phyloP scores from a whole-genome alignment of 2,797 vertebrate species.

The Acanthurus leucopareius region DNA sequence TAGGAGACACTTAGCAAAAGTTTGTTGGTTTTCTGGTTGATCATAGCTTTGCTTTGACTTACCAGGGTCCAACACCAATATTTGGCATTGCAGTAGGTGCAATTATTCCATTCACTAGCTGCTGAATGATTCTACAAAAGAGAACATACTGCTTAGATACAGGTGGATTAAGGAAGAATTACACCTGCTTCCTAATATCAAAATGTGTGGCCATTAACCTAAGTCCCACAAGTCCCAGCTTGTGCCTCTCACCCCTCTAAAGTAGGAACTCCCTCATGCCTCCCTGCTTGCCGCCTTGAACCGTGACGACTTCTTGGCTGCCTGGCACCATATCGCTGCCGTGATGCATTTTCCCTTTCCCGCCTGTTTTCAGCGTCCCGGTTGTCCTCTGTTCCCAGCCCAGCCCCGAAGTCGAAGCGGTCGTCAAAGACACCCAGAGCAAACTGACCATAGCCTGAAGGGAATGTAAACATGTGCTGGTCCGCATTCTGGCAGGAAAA shows the following conservation, averaged over 20 bases:
- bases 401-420: constrained; percentile 91
- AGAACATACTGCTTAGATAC: constrained; percentile 23
- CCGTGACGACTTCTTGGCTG: constrained; percentile 94
- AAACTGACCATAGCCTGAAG: constrained; percentile 94
- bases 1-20: background rate
- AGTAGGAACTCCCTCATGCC: constrained; percentile 95
- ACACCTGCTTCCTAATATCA: background rate
- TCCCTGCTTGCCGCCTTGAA: constrained; percentile 89
- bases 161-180: background rate
- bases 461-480: constrained; percentile 94
- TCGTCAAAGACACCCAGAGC: constrained; percentile 96
- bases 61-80: constrained; percentile 96
- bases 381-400: constrained; percentile 87
- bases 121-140: constrained; percentile 94
- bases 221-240: background rate
- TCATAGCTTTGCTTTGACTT: constrained; percentile 70
- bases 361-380: constrained; percentile 91
- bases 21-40: background rate
- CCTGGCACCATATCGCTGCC: constrained; percentile 92
- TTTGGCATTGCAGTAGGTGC: constrained; percentile 97
- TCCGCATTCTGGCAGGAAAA: constrained; percentile 87
- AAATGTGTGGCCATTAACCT: background rate
- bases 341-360: constrained; percentile 92
- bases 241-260: constrained; percentile 89
- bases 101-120: constrained; percentile 98